These are phyloP conservation scores for Acleris holmiana DNA, from an alignment of 2,888 invertebrate species.

Conservation along the genomic window DNA sequence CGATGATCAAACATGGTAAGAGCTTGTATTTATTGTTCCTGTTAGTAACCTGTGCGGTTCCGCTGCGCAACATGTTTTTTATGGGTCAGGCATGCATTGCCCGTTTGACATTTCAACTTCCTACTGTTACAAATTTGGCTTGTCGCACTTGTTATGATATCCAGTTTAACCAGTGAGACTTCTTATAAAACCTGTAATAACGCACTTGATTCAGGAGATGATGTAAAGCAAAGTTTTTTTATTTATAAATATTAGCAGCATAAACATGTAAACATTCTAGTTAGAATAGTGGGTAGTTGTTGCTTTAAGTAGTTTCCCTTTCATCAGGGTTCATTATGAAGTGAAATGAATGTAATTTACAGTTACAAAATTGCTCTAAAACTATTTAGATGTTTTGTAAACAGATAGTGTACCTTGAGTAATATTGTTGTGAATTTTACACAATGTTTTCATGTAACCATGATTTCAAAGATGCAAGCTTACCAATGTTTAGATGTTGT, in stretches of 20 bases:
- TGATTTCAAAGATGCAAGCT: slow-evolving; percentile 4
- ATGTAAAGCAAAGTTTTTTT: slow-evolving; percentile 27
- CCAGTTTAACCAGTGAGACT: slow-evolving; percentile 38
- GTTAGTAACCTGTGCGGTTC: neutral
- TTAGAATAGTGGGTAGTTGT: slow-evolving; percentile 31
- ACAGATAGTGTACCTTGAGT: slow-evolving; percentile 28
- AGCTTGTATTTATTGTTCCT: slow-evolving; percentile 21
- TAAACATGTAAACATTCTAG: slow-evolving; percentile 28
- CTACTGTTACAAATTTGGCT: slow-evolving; percentile 36
- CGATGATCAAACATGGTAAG: slow-evolving; percentile 86
- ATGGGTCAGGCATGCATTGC: slow-evolving; percentile 45
- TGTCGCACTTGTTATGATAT: slow-evolving; percentile 30
- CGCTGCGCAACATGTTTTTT: slow-evolving; percentile 39
- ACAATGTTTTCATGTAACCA: slow-evolving; percentile 29
- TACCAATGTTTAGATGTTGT: too few species aligned
- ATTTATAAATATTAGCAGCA: slow-evolving; percentile 24
- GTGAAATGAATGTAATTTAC: neutral
- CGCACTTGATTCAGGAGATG: slow-evolving; percentile 18
- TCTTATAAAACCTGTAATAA: slow-evolving; percentile 22
- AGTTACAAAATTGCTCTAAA: slow-evolving; percentile 13
- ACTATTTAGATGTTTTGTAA: slow-evolving; percentile 27
- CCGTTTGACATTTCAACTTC: slow-evolving; percentile 52
- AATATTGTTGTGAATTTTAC: slow-evolving; percentile 13
- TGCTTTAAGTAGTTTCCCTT: neutral
- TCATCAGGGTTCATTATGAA: neutral